These are phyloP conservation scores for Cantharis flavilabris DNA, from an alignment of 2,888 invertebrate genomes.

Conservation along the genomic window DNA sequence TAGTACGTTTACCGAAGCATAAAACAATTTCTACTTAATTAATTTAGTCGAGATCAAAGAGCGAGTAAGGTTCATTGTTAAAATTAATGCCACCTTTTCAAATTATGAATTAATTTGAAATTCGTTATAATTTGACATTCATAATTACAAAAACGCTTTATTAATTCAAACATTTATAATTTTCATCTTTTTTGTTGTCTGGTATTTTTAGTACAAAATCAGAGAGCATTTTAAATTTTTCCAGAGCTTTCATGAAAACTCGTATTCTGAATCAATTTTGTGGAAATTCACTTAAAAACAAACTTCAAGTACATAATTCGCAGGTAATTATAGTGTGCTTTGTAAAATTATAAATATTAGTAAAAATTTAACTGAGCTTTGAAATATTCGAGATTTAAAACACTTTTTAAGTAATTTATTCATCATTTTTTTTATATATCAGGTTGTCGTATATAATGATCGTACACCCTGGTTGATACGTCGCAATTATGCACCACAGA, in stretches of 20 bases:
- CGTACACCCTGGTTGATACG: too few relatives aligned
- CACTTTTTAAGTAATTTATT: too few relatives aligned
- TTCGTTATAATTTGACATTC: not conserved
- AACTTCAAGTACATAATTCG: too few relatives aligned
- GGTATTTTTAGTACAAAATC: not conserved
- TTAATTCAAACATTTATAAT: not conserved
- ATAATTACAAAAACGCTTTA: not conserved
- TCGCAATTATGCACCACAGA: too few relatives aligned
- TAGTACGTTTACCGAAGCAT: conserved; percentile 12
- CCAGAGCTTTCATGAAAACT: not conserved
- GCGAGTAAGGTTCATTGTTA: conserved; percentile 5
- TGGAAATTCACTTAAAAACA: too few relatives aligned
- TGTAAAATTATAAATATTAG: too few relatives aligned
- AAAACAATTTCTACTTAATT: conserved; percentile 10
- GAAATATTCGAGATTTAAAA: too few relatives aligned
- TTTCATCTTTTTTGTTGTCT: not conserved
- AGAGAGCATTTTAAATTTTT: not conserved
- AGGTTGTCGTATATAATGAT: too few relatives aligned
- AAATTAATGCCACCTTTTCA: conserved; percentile 1
- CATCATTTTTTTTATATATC: too few relatives aligned
- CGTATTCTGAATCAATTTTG: not conserved
- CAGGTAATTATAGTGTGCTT: too few relatives aligned
- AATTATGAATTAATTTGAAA: not conserved
- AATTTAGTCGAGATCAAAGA: conserved; percentile 14
- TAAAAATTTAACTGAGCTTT: too few relatives aligned